These are phyloP conservation scores for Thomomys bottae DNA, from an alignment of 2,113 vertebrate genomes.

Conservation along the genomic window DNA sequence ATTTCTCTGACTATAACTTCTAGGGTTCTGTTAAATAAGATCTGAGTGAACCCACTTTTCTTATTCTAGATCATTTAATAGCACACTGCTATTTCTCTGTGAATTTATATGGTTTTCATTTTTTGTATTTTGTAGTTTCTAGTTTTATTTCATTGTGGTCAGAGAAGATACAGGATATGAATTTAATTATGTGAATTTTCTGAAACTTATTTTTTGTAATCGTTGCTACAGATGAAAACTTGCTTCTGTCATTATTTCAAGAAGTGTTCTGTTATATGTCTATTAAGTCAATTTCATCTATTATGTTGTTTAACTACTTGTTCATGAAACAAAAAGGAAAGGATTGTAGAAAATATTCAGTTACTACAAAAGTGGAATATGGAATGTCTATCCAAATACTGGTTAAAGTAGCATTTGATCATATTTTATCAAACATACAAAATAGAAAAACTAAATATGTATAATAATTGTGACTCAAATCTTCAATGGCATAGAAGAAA, in stretches of 20 bases:
- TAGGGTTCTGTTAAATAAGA: not conserved
- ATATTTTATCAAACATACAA: constrained; percentile 26
- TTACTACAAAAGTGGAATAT: not conserved
- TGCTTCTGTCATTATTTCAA: too few species aligned
- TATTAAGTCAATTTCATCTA: not conserved
- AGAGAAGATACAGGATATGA: not conserved
- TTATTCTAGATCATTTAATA: not conserved
- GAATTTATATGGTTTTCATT: not conserved
- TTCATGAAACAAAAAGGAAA: not conserved
- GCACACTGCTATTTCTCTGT: too few species aligned
- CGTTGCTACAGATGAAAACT: too few species aligned
- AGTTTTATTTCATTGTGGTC: not conserved
- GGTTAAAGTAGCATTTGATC: not conserved
- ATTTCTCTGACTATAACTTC: not conserved
- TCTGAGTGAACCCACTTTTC: too few species aligned
- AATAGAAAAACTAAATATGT: not conserved
- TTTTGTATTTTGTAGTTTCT: not conserved
- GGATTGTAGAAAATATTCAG: not conserved
- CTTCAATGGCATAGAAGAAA: not conserved
- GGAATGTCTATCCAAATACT: not conserved
- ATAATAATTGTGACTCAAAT: not conserved
- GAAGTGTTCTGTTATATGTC: not conserved
- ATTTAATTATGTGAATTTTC: not conserved
- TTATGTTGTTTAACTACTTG: not conserved
- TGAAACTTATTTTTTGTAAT: too few species aligned